A percentile compares a stretch with the other conserved stretches of the same genome.
Evolutionary conservation across 1,140 invertebrate species (phyloP).

Genomic region (Agraylea sexmaculata): DNA sequence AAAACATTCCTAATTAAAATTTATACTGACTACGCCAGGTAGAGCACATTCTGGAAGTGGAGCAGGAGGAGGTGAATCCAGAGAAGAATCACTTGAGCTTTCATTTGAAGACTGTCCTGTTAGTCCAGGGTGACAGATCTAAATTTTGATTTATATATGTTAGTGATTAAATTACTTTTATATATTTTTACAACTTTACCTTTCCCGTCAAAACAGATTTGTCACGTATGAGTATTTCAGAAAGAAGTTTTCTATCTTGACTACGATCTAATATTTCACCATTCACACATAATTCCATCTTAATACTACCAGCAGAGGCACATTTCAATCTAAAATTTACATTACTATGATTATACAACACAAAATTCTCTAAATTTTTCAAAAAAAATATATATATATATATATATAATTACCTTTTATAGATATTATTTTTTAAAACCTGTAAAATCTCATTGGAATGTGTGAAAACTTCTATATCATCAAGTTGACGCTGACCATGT

Average conservation of each 20-base stretch:
- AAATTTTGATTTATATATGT: background rate
- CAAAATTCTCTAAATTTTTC: background rate
- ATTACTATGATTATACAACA: background rate
- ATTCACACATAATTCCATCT: constrained; percentile 84
- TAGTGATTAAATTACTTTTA: constrained; percentile 1
- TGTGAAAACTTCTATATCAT: constrained; percentile 86
- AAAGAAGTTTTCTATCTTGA: constrained; percentile 81
- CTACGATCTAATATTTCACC: constrained; percentile 76
- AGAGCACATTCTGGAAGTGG: constrained; percentile 75
- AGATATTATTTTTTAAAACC: constrained; percentile 48
- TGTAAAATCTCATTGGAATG: constrained; percentile 90
- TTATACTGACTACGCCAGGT: constrained; percentile 81
- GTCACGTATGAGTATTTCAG: constrained; percentile 76
- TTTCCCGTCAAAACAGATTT: constrained; percentile 90
- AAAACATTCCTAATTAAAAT: too few species aligned
- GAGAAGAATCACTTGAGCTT: constrained; percentile 77
- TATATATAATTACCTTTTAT: constrained; percentile 28
- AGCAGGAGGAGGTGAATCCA: constrained; percentile 77
- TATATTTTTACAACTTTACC: constrained; percentile 23
- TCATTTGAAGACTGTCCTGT: constrained; percentile 43
- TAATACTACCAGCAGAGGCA: constrained; percentile 56
- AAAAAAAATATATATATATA: constrained; percentile 3
- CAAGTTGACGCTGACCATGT: constrained; percentile 77
- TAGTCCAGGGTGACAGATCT: constrained; percentile 15
- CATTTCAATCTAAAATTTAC: constrained; percentile 49